Evolutionary conservation across 2,888 invertebrate genomes (phyloP).

Genomic region (Eupithecia dodoneata): DNA sequence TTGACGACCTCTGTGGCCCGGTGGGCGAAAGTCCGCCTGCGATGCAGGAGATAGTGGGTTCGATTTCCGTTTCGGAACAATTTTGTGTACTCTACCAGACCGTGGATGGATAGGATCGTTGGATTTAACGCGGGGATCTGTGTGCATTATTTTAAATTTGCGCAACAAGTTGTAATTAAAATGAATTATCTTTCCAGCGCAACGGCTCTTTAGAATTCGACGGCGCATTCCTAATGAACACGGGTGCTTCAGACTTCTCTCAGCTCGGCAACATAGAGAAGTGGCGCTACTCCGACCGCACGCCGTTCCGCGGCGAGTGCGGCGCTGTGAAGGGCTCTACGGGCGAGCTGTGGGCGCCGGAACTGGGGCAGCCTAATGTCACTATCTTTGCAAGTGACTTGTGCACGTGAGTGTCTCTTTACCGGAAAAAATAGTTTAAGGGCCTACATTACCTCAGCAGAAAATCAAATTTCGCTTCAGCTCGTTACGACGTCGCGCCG

Average conservation of each 20-base stretch:
- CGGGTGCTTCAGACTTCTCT: conserved; percentile 87
- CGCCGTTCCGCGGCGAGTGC: conserved; percentile 86
- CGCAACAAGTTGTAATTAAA: background rate
- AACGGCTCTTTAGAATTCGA: conserved; percentile 89
- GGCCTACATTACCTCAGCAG: too few species aligned
- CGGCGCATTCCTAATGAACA: conserved; percentile 90
- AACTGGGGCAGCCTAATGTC: conserved; percentile 81
- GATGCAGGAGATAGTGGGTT: too few species aligned
- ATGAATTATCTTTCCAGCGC: conserved; percentile 78
- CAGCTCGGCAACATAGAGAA: conserved; percentile 87
- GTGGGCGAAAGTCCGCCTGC: too few species aligned
- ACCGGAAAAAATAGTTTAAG: too few species aligned
- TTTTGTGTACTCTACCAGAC: too few species aligned
- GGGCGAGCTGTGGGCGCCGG: conserved; percentile 92
- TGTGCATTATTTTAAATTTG: too few species aligned
- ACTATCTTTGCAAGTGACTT: conserved; percentile 90
- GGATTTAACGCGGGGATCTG: too few species aligned
- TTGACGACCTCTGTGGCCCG: too few species aligned
- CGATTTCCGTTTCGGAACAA: too few species aligned
- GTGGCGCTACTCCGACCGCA: conserved; percentile 87
- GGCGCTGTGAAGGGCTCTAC: conserved; percentile 88
- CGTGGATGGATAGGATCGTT: too few species aligned
- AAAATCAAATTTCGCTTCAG: too few species aligned
- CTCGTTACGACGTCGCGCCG: too few species aligned
- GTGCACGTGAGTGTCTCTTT: conserved; percentile 86